Evolutionary conservation across 2,797 vertebrate genomes (phyloP), one percentile per base, ranked within the genome.

Genomic region (Thamnophis elegans): DNA sequence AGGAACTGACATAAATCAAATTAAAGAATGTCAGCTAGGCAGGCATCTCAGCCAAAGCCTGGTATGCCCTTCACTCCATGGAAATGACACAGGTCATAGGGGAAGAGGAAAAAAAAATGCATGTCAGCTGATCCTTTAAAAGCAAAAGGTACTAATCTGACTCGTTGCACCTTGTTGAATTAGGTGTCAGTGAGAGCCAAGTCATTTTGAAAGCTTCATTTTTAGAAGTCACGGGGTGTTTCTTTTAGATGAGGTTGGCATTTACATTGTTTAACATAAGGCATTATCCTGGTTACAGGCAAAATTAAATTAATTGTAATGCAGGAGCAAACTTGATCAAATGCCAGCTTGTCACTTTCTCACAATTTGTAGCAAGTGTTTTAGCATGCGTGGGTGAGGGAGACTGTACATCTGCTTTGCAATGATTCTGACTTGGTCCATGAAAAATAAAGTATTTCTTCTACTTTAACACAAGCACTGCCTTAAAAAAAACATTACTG

Each of bases 1-100:
- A 85, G 4, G 92, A 96, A 90, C 85, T 93, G 94, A 95, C 87
- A 95, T 87, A 94, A 96, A 94, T 94, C 1, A 0, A 55, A 51
- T 91, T 93, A 92, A 90, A 90, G 73, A 42, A 26, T 93, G 78
- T 93, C 94, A 96, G 32, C 92, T 68, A 90, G 60, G 51, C 55
- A 93, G 18, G 3, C 54, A n/a, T 93, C 73, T 94, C 42, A 53
- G 90, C 11, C 86, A 85, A 95, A 94, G 93, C 88, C 1, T 90
- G 91, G 32, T 62, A 85, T 91, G 86, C 93, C 65, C 68, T 89
- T 93, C 65, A 26, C 60, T 89, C 87, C 9, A 62, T 73, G 73
- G 92, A 94, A 95, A 93, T n/a, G 0, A 32, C 90, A 53, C 28
- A 53, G 89, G 87, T 91, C 59, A 85, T 9, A 42, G 32, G 65